Base-by-base conservation (phyloP, 1,140 invertebrate genomes). In the Venturia canescens region DNA sequence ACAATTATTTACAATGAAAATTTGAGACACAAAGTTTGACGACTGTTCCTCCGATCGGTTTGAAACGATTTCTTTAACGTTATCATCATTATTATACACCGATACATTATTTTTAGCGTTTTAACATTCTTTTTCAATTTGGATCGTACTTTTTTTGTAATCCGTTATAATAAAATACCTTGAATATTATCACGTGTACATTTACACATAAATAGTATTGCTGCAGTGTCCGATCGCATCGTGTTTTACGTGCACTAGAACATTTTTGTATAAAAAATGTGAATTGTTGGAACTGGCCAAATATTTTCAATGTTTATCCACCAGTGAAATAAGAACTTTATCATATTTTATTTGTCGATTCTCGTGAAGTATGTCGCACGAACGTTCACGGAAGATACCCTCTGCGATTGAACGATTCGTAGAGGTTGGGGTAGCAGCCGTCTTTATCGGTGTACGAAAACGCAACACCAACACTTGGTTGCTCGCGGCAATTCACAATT, bases 1-100 rank as follows among this genome's bases (percentile, higher is more conserved):
- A 71, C 38, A 71, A 71, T 71, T 71, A 71, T 71, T 71, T 71
- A 71, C 69, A 71, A 48, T 34, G 18, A 21, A 63, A 63, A 63
- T 26, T 11, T 21, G 60, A 2, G 60, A 26, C n/a, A 63, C 60
- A 21, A 63, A 63, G 9, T 63, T 63, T 63, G 18, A 3, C 1
- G 15, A 53, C 15, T 6, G 15, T 53, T 53, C 15, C 3, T 6
- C 50, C n/a, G 15, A 18, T 53, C 50, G 15, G n/a, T 53, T 53
- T 53, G 3, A 53, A 53, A 3, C 50, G 4, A 18, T 18, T 53
- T 53, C n/a, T 5, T 57, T 5, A 23, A 23, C 18, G 53, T 57
- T n/a, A n/a, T n/a, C n/a, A 2, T n/a, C 15, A 72, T 72, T 21
- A 50, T 1, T 26, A 34, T 72, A 50, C 70, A 72, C 70, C 34